A percentile compares a stretch with the other conserved stretches of the same genome.
These are phyloP conservation scores for Coilia nasus DNA, from an alignment of 2,797 vertebrate genomes.

Conservation along the genomic window DNA sequence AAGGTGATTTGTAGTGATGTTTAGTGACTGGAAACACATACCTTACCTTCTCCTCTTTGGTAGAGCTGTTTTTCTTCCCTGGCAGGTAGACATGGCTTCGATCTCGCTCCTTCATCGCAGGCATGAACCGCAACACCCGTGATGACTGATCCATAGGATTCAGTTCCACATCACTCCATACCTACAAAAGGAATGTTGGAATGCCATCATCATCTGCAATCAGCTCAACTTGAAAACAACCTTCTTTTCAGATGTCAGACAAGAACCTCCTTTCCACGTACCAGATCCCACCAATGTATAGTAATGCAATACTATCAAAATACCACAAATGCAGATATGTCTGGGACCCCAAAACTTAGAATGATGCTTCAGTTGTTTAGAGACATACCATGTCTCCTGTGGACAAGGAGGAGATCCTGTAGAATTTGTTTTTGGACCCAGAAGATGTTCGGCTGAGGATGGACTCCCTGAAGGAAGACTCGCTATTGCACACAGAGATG, in stretches of 20 bases:
- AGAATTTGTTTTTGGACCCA: conserved; percentile 66
- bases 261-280: too few relatives aligned
- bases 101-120: conserved; percentile 55
- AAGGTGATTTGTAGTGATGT: background rate
- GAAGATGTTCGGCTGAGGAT: conserved; percentile 69
- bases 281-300: too few relatives aligned
- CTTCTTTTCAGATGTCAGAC: too few relatives aligned
- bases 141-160: conserved; percentile 60
- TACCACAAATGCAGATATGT: background rate
- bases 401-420: conserved; percentile 69
- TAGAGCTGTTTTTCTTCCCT: conserved; percentile 44
- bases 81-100: conserved; percentile 43
- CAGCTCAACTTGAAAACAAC: too few relatives aligned
- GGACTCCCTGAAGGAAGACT: conserved; percentile 68
- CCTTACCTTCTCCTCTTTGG: conserved; percentile 62
- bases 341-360: too few relatives aligned
- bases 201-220: too few relatives aligned
- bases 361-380: too few relatives aligned
- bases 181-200: conserved; percentile 50
- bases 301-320: too few relatives aligned
- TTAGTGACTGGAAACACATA: conserved; percentile 36
- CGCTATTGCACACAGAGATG: conserved; percentile 68
- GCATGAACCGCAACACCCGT: conserved; percentile 53
- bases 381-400: conserved; percentile 73
- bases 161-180: conserved; percentile 76